A percentile compares a stretch with the other conserved stretches of the same genome.
These are phyloP conservation scores for Cynodonichthys magdalenae DNA, from an alignment of 2,797 vertebrate genomes.

Conservation along the genomic window DNA sequence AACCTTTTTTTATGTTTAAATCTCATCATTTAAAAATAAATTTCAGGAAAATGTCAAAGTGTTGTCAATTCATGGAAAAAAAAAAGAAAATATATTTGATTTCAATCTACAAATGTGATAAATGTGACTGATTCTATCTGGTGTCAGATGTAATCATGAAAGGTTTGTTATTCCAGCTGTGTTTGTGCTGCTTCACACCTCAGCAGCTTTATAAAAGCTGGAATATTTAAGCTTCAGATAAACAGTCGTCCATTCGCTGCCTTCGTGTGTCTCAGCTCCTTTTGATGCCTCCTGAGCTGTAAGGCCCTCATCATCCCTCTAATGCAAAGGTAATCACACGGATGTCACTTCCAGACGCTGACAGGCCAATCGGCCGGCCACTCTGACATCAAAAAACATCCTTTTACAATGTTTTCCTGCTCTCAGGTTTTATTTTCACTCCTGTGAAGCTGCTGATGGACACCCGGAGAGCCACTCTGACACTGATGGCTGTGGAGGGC, in stretches of 20 bases:
- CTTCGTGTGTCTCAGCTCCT: slow-evolving; percentile 51
- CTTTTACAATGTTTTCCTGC: slow-evolving; percentile 49
- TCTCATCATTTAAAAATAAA: no score
- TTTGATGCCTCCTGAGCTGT: slow-evolving; percentile 51
- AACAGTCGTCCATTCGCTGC: slow-evolving; percentile 53
- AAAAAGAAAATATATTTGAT: no score
- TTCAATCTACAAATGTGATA: no score
- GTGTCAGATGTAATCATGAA: no score
- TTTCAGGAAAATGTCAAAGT: no score
- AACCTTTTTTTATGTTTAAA: no score
- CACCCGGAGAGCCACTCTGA: slow-evolving; percentile 65
- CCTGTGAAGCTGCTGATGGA: slow-evolving; percentile 64
- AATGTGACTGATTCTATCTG: no score
- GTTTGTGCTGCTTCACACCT: slow-evolving; percentile 20
- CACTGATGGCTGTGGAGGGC: slow-evolving; percentile 75
- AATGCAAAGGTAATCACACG: slow-evolving; percentile 80
- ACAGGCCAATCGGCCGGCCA: slow-evolving; percentile 67
- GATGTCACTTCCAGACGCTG: slow-evolving; percentile 65
- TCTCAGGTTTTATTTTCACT: slow-evolving; percentile 42
- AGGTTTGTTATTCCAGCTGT: not conserved
- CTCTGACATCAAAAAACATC: slow-evolving; percentile 74
- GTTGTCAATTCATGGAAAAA: no score
- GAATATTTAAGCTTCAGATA: slow-evolving; percentile 67
- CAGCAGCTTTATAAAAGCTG: slow-evolving; percentile 36
- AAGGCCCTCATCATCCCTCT: slow-evolving; percentile 71